Conservation (phyloP, 2,888 invertebrate genomes). For the Drepanosiphum platanoidis region DNA sequence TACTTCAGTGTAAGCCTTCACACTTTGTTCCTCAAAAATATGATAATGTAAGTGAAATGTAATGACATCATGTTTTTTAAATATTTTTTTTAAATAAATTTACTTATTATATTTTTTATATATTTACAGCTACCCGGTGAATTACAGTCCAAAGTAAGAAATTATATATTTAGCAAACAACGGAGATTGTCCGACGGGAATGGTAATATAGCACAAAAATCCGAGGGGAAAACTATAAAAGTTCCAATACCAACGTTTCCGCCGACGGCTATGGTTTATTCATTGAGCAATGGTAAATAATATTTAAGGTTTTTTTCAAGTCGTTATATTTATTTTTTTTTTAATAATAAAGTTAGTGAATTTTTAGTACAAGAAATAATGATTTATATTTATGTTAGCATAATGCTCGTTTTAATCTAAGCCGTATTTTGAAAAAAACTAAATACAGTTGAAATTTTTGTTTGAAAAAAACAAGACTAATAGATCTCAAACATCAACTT, state of each 20-base stretch:
- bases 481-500: neutral
- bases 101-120: conserved; percentile 55
- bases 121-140: conserved; percentile 84
- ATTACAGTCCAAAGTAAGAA: conserved; percentile 88
- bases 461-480: neutral
- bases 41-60: conserved; percentile 78
- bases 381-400: neutral
- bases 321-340: neutral
- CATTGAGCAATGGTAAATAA: conserved; percentile 66
- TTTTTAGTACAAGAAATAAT: neutral
- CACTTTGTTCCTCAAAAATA: conserved; percentile 92
- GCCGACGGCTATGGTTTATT: conserved; percentile 85
- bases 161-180: conserved; percentile 77
- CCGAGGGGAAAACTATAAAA: conserved; percentile 75
- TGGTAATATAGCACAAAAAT: conserved; percentile 64
- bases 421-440: neutral
- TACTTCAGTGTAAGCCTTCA: conserved; percentile 93
- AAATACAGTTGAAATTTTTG: neutral
- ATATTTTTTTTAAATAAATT: no score
- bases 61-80: neutral
- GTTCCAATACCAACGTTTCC: conserved; percentile 84
- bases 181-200: conserved; percentile 69
- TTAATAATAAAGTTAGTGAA: neutral
- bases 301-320: conserved; percentile 63
- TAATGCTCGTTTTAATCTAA: neutral